phyloP scores from a whole-genome alignment of 2,797 vertebrate species.

The Pristis pectinata region DNA sequence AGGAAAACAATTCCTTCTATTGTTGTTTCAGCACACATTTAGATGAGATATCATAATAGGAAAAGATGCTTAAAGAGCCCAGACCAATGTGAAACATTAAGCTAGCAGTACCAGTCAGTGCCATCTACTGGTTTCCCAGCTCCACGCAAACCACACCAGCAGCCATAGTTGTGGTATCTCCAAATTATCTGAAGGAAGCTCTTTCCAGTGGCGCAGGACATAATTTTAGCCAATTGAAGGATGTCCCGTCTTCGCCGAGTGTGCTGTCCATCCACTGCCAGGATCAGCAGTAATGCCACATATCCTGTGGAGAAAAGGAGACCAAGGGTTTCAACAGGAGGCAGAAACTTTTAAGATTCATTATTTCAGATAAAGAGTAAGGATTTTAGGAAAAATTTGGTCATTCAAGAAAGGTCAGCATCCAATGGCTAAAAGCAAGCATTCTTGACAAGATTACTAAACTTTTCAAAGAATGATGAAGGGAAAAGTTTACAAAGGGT shows the following conservation, averaged over 20 bases:
- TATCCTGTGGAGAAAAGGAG: background rate
- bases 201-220: constrained; percentile 2
- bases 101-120: background rate
- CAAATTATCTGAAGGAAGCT: background rate
- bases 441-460: background rate
- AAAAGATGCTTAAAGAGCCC: background rate
- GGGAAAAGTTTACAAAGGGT: background rate
- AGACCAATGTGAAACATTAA: background rate
- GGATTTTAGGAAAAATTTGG: background rate
- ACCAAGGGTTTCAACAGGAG: background rate
- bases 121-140: background rate
- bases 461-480: background rate
- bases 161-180: background rate
- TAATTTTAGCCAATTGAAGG: background rate
- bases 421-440: background rate
- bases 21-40: background rate
- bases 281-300: background rate
- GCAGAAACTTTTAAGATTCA: background rate
- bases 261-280: background rate
- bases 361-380: background rate
- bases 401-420: background rate
- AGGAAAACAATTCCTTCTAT: background rate
- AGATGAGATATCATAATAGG: background rate
- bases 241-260: background rate
- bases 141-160: constrained; percentile 18